Conservation (phyloP, 2,797 vertebrate species). For the Remorina albescens region DNA sequence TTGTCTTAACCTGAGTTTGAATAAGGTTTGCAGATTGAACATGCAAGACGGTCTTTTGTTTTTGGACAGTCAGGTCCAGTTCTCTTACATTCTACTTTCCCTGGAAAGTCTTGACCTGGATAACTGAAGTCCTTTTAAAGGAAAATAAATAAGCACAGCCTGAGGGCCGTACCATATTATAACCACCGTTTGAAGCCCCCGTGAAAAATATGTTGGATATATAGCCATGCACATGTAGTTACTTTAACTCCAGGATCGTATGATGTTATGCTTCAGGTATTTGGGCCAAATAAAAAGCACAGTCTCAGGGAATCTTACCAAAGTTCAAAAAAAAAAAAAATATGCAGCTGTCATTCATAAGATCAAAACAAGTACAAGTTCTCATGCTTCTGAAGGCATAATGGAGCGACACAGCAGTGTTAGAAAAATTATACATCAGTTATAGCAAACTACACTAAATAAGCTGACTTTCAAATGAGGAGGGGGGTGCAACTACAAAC, state of each 20-base stretch:
- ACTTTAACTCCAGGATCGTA: neutral
- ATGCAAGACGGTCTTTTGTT: no score
- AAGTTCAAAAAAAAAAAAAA: neutral
- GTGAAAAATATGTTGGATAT: no score
- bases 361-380: neutral
- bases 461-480: no score
- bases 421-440: neutral
- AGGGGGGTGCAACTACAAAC: rapidly evolving
- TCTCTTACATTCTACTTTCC: no score
- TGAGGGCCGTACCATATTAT: no score
- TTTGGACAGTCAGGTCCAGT: no score
- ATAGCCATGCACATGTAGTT: neutral
- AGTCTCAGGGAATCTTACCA: neutral
- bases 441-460: neutral
- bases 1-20: no score
- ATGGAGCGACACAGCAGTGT: neutral
- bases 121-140: conserved; percentile 4
- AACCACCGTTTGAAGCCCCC: no score
- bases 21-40: no score
- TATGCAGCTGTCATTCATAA: neutral
- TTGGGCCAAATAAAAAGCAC: conserved; percentile 16
- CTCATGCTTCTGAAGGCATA: neutral
- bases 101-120: no score
- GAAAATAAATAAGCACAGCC: no score
- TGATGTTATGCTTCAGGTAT: conserved; percentile 8